A percentile compares a stretch with the other conserved stretches of the same genome.
Conservation (phyloP, 1,140 invertebrate species). For the Hylaeus volcanicus region DNA sequence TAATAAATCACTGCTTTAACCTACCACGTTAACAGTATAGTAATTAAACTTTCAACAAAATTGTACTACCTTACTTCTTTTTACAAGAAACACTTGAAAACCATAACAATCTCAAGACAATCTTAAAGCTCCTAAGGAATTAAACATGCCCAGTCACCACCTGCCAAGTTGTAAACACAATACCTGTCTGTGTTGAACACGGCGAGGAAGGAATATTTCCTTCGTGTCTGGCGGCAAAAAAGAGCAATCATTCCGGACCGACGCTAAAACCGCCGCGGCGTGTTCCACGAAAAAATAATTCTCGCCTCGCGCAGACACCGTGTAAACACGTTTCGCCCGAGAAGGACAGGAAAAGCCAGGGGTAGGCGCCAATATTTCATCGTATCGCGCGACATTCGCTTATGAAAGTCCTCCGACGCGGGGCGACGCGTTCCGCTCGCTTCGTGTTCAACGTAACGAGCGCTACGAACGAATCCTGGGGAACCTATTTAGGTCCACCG, state of each 20-base stretch:
- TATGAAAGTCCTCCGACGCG: constrained; percentile 71
- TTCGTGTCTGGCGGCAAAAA: not conserved
- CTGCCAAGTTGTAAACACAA: not conserved
- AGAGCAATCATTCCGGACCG: not conserved
- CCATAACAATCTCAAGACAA: no score
- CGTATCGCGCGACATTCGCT: constrained; percentile 72
- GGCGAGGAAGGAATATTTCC: not conserved
- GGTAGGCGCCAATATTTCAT: constrained; percentile 68
- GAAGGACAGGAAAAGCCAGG: constrained; percentile 4
- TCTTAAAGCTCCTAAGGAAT: no score
- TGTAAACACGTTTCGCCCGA: constrained; percentile 46
- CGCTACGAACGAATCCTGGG: not conserved
- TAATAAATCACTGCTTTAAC: no score
- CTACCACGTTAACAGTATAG: no score
- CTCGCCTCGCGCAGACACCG: constrained; percentile 29
- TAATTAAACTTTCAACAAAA: no score
- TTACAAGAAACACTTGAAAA: no score
- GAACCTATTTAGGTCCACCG: constrained; percentile 33
- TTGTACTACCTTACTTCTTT: no score
- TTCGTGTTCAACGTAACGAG: constrained; percentile 39
- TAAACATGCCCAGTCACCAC: no score
- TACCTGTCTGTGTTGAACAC: constrained; percentile 1
- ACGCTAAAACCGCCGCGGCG: not conserved
- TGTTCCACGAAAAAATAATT: constrained; percentile 52
- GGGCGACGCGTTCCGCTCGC: not conserved